phyloP scores from a whole-genome alignment of 35 echinoderm and acorn worm genomes.

The Heliocidaris tuberculata region DNA sequence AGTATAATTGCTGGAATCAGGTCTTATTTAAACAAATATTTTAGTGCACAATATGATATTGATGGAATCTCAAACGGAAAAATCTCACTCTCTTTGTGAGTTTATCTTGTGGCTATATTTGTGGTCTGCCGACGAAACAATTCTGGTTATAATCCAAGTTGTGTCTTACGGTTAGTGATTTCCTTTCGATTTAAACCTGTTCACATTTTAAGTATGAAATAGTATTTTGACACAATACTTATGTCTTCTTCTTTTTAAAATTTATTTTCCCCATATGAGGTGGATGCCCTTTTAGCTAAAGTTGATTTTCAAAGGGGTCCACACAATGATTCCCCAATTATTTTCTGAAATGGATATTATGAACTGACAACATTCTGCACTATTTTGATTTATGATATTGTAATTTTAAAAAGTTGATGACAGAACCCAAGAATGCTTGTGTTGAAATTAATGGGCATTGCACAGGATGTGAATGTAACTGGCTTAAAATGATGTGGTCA shows the following conservation, averaged over 20 bases:
- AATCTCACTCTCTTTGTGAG: too few relatives aligned
- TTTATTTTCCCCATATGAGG: too few relatives aligned
- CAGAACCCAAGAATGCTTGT: neutral
- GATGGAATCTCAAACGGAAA: too few relatives aligned
- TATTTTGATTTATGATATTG: neutral
- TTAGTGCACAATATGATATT: too few relatives aligned
- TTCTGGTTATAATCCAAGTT: too few relatives aligned
- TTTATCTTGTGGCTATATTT: too few relatives aligned
- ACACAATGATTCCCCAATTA: neutral
- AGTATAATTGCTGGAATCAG: too few relatives aligned
- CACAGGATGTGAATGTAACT: neutral
- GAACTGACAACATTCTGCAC: neutral
- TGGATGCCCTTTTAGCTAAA: too few relatives aligned
- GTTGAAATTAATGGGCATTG: neutral
- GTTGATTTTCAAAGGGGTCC: neutral
- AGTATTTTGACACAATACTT: neutral
- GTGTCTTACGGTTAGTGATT: neutral
- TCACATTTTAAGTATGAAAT: neutral
- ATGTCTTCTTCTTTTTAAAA: neutral
- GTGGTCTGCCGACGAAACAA: too few relatives aligned
- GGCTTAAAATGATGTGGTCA: neutral
- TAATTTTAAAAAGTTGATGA: neutral
- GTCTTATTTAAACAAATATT: too few relatives aligned
- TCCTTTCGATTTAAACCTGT: neutral
- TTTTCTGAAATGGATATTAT: neutral